Evolutionary conservation across 2,113 vertebrate genomes (phyloP).

Genomic region (Sciurus niger): DNA sequence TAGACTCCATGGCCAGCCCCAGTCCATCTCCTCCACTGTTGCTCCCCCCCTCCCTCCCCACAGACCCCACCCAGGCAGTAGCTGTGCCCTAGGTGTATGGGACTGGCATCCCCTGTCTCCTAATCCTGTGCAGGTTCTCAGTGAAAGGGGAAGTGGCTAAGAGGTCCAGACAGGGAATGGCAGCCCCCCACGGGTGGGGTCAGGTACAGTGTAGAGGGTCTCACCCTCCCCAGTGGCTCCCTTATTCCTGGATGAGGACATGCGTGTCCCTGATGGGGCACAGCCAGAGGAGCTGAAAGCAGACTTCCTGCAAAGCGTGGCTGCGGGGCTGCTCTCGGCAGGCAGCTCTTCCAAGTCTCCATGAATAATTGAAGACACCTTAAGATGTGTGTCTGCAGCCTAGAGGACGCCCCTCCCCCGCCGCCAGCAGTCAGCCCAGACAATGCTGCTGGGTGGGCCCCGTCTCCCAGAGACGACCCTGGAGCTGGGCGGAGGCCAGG

Average conservation of each 20-base stretch:
- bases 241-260: background rate
- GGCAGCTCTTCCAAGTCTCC: slow-evolving; percentile 20
- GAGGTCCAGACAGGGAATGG: background rate
- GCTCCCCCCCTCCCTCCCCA: background rate
- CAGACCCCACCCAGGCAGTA: background rate
- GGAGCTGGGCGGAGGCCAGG: background rate
- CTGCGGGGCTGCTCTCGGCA: background rate
- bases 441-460: background rate
- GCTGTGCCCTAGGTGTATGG: background rate
- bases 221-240: background rate
- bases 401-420: background rate
- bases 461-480: background rate
- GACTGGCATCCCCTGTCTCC: background rate
- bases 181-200: background rate
- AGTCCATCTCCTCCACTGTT: rapidly evolving
- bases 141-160: background rate
- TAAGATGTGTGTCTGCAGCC: background rate
- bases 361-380: slow-evolving; percentile 78
- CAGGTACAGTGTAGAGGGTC: background rate
- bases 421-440: background rate
- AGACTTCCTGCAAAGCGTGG: background rate
- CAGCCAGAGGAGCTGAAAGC: background rate
- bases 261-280: too few relatives aligned
- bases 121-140: background rate
- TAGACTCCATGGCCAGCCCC: background rate